Base-by-base conservation (phyloP, 2,113 vertebrate species). In the Xiphophorus couchianus region DNA sequence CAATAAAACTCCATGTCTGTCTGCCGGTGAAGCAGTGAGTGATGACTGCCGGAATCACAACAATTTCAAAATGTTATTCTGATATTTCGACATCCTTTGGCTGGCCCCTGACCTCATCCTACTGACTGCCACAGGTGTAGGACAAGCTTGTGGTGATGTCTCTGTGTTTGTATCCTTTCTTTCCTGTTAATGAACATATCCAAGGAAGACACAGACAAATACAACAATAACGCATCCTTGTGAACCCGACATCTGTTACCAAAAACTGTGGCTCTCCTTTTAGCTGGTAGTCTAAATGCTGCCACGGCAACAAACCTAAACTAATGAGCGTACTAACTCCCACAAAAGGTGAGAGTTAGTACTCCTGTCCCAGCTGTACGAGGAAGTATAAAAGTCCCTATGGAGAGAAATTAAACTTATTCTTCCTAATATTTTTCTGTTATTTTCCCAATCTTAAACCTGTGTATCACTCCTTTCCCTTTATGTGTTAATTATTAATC, bases 171-270 rank as follows among this genome's bases (percentile, higher is more conserved):
- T 48, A 42, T 44, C 14, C n/a, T 62, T 17, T 29, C 9, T 29
- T 67, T 71, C 73, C 62, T 48, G 61, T 73, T 82, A 90, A 92
- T 90, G 81, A 84, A 79, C 85, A 75, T 33, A 73, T 89, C 71
- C 81, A n/a, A 86, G 77, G 61, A 29, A 76, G 29, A 69, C 28
- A 39, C 28, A 33, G 64, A 66, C 33, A 67, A 64, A 69, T 48
- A 62, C 29, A 51, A 31, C n/a, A 62, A 68, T 64, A 0, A 64
- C 76, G 65, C 61, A 42, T 68, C 77, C 68, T 80, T n/a, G 35
- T 60, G 65, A 71, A 71, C 86, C 71, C 80, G 87, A 80, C 83
- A 88, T 83, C 84, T 84, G 76, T 62, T 81, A 78, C 35, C 66
- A 65, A 54, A 82, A 83, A 88, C 60, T 82, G 48, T 62, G 35